phyloP scores from a whole-genome alignment of 2,888 invertebrate species.

The Meliscaeva auricollis region DNA sequence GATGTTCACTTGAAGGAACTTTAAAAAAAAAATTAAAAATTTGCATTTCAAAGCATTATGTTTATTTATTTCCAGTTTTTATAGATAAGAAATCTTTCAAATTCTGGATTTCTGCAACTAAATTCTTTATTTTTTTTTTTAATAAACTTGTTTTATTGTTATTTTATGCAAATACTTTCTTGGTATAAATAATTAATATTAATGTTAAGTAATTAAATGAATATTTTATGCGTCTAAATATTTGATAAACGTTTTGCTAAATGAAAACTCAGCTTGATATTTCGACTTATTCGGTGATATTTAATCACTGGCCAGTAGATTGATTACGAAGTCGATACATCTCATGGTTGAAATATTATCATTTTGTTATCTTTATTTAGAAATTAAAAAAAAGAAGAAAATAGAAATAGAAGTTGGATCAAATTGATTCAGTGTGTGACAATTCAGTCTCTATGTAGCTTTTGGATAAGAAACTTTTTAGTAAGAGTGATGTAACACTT shows the following conservation, averaged over 20 bases:
- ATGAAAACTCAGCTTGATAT: slow-evolving; percentile 22
- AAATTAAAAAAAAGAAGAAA: too few relatives aligned
- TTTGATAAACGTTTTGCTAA: slow-evolving; percentile 60
- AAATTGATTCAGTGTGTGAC: too few relatives aligned
- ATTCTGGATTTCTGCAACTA: neutral
- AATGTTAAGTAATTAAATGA: slow-evolving; percentile 55
- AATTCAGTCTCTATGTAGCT: too few relatives aligned
- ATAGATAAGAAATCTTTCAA: slow-evolving; percentile 6
- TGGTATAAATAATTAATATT: slow-evolving; percentile 53
- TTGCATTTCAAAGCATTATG: slow-evolving; percentile 29
- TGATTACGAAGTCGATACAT: neutral
- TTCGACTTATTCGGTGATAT: slow-evolving; percentile 19
- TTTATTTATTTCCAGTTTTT: slow-evolving; percentile 10
- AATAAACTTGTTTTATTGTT: slow-evolving; percentile 33
- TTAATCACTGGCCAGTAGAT: neutral
- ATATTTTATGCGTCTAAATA: slow-evolving; percentile 37
- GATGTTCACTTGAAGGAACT: neutral
- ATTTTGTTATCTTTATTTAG: neutral
- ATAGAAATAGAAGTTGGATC: too few relatives aligned
- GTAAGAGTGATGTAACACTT: too few relatives aligned
- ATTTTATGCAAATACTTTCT: slow-evolving; percentile 49
- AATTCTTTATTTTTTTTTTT: neutral
- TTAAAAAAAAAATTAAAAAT: slow-evolving; percentile 1
- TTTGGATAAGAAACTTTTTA: too few relatives aligned
- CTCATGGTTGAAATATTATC: neutral